These are phyloP conservation scores for Argyrosomus regius DNA, from an alignment of 2,797 vertebrate genomes.

Conservation along the genomic window DNA sequence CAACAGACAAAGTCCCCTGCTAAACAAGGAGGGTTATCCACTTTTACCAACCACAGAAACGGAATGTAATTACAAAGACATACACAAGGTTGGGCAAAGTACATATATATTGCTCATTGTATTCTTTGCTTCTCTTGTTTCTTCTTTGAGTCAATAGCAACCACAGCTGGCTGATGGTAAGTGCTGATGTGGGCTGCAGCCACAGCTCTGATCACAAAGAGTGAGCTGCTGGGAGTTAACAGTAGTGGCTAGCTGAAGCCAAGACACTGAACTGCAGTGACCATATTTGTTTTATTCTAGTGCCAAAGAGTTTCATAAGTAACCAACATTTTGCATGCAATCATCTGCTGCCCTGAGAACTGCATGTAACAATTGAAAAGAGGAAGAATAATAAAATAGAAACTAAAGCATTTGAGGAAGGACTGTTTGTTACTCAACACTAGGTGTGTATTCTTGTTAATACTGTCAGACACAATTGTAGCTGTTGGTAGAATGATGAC, in stretches of 20 bases:
- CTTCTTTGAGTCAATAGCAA: conserved; percentile 46
- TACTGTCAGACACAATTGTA: too few species aligned
- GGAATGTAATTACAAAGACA: not conserved
- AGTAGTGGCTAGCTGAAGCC: not conserved
- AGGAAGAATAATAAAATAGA: not conserved
- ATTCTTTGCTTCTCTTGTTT: conserved; percentile 25
- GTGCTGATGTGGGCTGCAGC: conserved; percentile 39
- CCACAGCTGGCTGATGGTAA: conserved; percentile 38
- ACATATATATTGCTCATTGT: not conserved
- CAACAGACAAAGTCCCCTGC: too few species aligned
- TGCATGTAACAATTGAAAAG: not conserved
- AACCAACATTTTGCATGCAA: not conserved
- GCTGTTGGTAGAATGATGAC: not conserved
- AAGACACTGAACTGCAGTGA: not conserved
- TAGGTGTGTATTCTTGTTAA: not conserved
- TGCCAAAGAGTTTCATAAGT: conserved; percentile 20
- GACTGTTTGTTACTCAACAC: not conserved
- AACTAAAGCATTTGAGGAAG: not conserved
- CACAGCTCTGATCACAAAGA: conserved; percentile 49
- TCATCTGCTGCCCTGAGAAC: not conserved
- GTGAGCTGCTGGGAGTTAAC: conserved; percentile 22
- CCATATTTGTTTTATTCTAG: conserved; percentile 8
- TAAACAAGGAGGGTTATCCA: not conserved
- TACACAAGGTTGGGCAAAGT: conserved; percentile 13
- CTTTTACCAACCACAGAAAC: not conserved